Evolutionary conservation across 2,113 vertebrate genomes (phyloP).

Genomic region (Phodopus roborovskii): DNA sequence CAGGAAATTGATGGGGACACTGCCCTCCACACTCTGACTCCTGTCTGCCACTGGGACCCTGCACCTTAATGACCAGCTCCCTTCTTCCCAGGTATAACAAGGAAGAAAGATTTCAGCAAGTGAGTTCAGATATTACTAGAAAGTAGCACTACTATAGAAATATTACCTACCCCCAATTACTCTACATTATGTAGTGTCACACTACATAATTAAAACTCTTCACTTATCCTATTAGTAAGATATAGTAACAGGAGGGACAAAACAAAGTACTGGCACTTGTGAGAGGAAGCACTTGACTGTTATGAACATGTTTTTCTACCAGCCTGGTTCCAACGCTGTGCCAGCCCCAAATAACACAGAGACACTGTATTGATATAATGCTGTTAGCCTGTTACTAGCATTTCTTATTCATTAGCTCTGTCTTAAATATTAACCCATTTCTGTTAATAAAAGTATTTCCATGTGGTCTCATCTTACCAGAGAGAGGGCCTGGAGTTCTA

Average conservation of each 20-base stretch:
- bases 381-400: too few species aligned
- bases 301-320: too few species aligned
- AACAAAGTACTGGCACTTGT: not conserved
- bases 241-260: not conserved
- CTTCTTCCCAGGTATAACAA: not conserved
- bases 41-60: not conserved
- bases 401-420: too few species aligned
- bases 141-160: not conserved
- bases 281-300: not conserved
- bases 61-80: not conserved
- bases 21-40: not conserved
- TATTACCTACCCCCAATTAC: not conserved
- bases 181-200: not conserved
- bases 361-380: too few species aligned
- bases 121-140: not conserved
- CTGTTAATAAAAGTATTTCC: too few species aligned
- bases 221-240: not conserved
- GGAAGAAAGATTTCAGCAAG: slow-evolving; percentile 7
- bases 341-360: too few species aligned
- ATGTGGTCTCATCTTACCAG: too few species aligned
- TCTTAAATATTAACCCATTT: too few species aligned
- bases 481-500: too few species aligned
- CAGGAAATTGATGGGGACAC: not conserved
- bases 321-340: too few species aligned
- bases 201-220: slow-evolving; percentile 4